phyloP scores from a whole-genome alignment of 2,113 vertebrate species.

The Microcebus tavaratra region DNA sequence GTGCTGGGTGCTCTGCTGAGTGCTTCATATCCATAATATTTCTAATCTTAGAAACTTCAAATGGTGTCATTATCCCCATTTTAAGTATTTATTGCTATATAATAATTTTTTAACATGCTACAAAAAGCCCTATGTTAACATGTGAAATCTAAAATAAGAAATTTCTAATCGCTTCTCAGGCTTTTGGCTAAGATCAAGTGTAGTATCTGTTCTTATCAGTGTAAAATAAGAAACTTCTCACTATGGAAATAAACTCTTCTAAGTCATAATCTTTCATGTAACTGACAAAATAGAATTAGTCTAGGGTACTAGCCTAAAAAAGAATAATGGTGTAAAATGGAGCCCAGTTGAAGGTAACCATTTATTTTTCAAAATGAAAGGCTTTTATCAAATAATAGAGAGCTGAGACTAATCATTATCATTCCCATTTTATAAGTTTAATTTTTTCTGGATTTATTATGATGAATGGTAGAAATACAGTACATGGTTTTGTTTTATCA shows the following conservation, averaged over 20 bases:
- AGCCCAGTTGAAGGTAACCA: neutral
- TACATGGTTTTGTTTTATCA: neutral
- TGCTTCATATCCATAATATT: neutral
- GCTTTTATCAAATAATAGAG: neutral
- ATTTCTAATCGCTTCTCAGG: neutral
- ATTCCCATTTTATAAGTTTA: neutral
- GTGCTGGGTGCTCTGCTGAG: neutral
- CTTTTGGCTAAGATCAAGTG: too few species aligned
- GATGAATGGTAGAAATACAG: neutral
- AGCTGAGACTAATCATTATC: neutral
- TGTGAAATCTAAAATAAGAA: constrained; percentile 2
- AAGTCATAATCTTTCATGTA: neutral
- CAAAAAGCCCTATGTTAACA: neutral
- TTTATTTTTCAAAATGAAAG: constrained; percentile 6
- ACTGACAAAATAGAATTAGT: neutral
- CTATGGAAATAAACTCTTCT: neutral
- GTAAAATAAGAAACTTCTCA: neutral
- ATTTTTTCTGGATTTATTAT: neutral
- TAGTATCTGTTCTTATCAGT: too few species aligned
- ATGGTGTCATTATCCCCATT: neutral
- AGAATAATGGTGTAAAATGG: neutral
- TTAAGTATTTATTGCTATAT: constrained; percentile 1
- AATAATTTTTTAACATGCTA: neutral
- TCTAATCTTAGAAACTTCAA: neutral
- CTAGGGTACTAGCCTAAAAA: neutral